A percentile compares a stretch with the other conserved stretches of the same genome.
Evolutionary conservation across 2,797 vertebrate species (phyloP).

Genomic region (Pseudomugil tenellus): DNA sequence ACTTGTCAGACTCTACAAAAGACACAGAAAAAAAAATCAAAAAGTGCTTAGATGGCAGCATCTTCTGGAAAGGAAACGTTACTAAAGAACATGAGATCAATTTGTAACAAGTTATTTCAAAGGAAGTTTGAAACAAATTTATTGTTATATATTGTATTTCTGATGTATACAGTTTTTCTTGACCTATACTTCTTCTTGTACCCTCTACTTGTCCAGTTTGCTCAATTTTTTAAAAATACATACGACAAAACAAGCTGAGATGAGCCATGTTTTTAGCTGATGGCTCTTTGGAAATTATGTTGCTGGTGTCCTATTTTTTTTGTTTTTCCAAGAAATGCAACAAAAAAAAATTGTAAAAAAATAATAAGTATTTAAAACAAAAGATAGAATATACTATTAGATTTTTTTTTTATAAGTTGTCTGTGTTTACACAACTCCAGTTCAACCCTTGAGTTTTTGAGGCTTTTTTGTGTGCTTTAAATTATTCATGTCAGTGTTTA

Average conservation of each 20-base stretch:
- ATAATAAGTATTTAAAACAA: neutral
- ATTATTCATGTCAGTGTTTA: neutral
- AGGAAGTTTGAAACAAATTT: neutral
- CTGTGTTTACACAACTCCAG: no score
- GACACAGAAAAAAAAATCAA: neutral
- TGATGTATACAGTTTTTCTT: neutral
- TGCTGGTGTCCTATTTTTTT: neutral
- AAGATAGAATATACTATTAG: neutral
- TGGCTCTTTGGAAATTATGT: neutral
- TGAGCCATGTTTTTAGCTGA: neutral
- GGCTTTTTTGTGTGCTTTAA: neutral
- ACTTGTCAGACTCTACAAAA: slow-evolving; percentile 88
- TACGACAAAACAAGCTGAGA: no score
- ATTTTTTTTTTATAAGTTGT: neutral
- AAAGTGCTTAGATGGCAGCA: neutral
- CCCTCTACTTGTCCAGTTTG: neutral
- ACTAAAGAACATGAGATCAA: neutral
- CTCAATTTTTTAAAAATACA: neutral
- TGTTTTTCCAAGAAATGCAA: neutral
- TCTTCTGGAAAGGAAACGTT: slow-evolving; percentile 3
- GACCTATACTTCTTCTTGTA: neutral
- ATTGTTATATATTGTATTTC: neutral
- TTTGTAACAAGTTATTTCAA: neutral
- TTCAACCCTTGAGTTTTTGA: no score
- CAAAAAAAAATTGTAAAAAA: neutral